phyloP scores from a whole-genome alignment of 2,888 invertebrate species.

The Alviniconcha strummeri region DNA sequence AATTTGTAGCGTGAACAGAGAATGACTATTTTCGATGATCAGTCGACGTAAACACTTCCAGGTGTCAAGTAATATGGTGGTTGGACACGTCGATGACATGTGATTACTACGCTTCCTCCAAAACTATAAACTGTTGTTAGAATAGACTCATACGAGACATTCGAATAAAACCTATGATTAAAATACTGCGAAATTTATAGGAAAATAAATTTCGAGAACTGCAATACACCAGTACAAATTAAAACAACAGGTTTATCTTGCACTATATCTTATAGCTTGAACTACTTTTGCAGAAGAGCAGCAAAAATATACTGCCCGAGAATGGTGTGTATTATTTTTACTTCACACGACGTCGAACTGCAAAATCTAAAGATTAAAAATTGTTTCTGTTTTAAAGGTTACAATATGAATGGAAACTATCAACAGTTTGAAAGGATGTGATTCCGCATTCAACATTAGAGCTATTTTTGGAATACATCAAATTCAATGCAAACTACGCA shows the following conservation, averaged over 20 bases:
- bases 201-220: too few species aligned
- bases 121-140: neutral
- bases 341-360: neutral
- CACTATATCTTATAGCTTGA: conserved; percentile 17
- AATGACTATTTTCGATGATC: neutral
- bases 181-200: too few species aligned
- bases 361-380: neutral
- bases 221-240: neutral
- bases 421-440: too few species aligned
- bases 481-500: conserved; percentile 21
- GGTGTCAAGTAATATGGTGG: conserved; percentile 43
- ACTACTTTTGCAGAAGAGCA: conserved; percentile 30
- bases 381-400: neutral
- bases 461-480: conserved; percentile 27
- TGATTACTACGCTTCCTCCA: conserved; percentile 35
- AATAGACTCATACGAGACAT: too few species aligned
- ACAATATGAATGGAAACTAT: too few species aligned
- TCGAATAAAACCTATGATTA: too few species aligned
- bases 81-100: conserved; percentile 46
- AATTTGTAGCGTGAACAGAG: neutral
- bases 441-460: neutral
- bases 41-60: conserved; percentile 28
- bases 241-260: neutral
- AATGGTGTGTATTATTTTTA: neutral
- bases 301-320: neutral